phyloP scores from a whole-genome alignment of 1,140 invertebrate genomes.

The Calycopis cecrops region DNA sequence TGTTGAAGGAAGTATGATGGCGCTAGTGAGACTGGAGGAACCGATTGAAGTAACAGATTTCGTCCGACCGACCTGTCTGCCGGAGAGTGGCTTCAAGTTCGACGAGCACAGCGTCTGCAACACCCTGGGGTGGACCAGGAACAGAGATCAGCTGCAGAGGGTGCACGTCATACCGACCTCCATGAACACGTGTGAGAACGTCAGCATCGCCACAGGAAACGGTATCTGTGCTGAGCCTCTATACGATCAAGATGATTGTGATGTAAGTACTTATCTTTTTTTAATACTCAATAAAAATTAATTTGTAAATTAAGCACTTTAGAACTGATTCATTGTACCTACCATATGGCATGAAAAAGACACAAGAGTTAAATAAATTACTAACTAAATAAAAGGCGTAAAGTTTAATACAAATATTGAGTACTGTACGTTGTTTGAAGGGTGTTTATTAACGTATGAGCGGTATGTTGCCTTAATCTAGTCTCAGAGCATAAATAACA shows the following conservation, averaged over 20 bases:
- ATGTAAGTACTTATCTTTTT: constrained; percentile 79
- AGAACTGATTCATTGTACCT: too few relatives aligned
- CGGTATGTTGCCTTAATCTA: too few relatives aligned
- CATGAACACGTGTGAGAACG: constrained; percentile 88
- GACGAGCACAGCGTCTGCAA: constrained; percentile 79
- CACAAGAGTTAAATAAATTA: too few relatives aligned
- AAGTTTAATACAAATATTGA: too few relatives aligned
- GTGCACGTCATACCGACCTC: constrained; percentile 83
- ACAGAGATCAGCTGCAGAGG: constrained; percentile 85
- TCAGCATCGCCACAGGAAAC: constrained; percentile 87
- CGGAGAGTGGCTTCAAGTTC: constrained; percentile 62
- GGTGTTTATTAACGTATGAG: too few relatives aligned
- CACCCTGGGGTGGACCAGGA: constrained; percentile 88
- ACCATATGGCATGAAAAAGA: too few relatives aligned
- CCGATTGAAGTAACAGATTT: constrained; percentile 87
- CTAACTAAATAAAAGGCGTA: too few relatives aligned
- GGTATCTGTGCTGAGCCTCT: constrained; percentile 88
- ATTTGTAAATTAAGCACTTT: too few relatives aligned
- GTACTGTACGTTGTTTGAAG: too few relatives aligned
- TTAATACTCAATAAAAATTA: background rate
- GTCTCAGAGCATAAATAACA: too few relatives aligned
- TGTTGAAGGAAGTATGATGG: constrained; percentile 89
- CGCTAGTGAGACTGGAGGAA: constrained; percentile 86
- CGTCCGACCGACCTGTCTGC: constrained; percentile 87
- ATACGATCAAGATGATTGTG: constrained; percentile 86